Conservation (phyloP, 2,888 invertebrate genomes). For the Cheilosia urbana region DNA sequence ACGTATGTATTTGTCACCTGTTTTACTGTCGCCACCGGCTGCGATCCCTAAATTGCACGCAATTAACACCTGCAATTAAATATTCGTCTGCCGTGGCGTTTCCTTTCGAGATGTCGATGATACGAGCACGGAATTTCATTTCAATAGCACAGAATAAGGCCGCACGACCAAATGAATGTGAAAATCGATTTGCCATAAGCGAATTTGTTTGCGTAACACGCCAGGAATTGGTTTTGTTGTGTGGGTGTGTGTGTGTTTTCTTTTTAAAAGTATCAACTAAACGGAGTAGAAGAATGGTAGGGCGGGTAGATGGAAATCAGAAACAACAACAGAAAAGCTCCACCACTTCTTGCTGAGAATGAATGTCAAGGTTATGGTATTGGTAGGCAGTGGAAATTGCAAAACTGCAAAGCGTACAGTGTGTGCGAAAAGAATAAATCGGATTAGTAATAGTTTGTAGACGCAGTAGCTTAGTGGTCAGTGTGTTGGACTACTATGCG, state of each 20-base stretch:
- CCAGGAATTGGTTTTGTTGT: background rate
- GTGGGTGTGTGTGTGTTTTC: background rate
- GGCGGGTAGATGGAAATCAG: background rate
- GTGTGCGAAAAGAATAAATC: background rate
- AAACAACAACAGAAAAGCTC: slow-evolving; percentile 7
- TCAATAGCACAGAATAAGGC: background rate
- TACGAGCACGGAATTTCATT: slow-evolving; percentile 19
- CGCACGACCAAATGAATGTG: slow-evolving; percentile 17
- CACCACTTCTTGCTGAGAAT: too few relatives aligned
- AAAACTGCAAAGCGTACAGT: background rate
- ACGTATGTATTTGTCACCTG: slow-evolving; percentile 17
- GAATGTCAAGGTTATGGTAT: slow-evolving; percentile 15
- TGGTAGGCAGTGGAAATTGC: background rate
- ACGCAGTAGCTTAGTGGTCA: too few relatives aligned
- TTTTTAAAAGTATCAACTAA: background rate
- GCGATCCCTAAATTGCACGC: slow-evolving; percentile 26
- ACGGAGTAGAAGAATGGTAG: background rate
- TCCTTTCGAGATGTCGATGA: slow-evolving; percentile 19
- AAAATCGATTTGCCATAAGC: slow-evolving; percentile 34
- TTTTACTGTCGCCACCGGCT: background rate
- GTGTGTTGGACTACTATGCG: too few relatives aligned
- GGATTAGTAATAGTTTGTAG: too few relatives aligned
- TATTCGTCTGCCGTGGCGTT: slow-evolving; percentile 11
- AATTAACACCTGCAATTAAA: slow-evolving; percentile 58
- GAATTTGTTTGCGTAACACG: slow-evolving; percentile 19